These are phyloP conservation scores for Phenganax marumi DNA, from an alignment of 92 coral and sea anemone species.

Conservation along the genomic window DNA sequence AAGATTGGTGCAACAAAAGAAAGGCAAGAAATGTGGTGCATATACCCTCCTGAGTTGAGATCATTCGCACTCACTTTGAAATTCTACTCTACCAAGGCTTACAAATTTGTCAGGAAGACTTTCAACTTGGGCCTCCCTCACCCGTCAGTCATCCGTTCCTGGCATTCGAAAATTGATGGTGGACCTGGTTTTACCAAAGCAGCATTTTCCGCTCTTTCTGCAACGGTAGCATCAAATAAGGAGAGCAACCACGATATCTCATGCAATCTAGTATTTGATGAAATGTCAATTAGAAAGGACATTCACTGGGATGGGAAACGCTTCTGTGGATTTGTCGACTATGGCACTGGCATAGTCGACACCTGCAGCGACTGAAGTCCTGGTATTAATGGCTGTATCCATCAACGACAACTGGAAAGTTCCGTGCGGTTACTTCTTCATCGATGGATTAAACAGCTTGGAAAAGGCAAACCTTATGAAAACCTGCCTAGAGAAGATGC, in stretches of 20 bases:
- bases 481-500: conserved; percentile 20
- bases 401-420: conserved; percentile 5
- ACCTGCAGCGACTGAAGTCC: no score
- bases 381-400: no score
- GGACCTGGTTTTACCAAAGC: no score
- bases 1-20: conserved; percentile 14
- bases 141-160: conserved; percentile 9
- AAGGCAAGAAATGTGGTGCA: conserved; percentile 2
- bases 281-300: conserved; percentile 22
- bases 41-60: conserved; percentile 31
- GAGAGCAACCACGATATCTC: not conserved
- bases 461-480: conserved; percentile 28
- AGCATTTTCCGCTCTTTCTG: conserved; percentile 25
- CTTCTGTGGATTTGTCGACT: no score
- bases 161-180: conserved; percentile 16
- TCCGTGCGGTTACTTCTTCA: conserved; percentile 31
- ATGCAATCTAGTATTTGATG: no score
- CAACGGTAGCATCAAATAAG: conserved; percentile 15
- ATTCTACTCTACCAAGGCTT: conserved; percentile 38
- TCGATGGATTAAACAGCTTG: conserved; percentile 21
- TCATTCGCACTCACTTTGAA: conserved; percentile 32
- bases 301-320: not conserved
- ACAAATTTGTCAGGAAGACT: conserved; percentile 31
- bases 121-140: conserved; percentile 32
- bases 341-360: no score